A percentile compares a stretch with the other conserved stretches of the same genome.
Evolutionary conservation across 2,113 vertebrate genomes (phyloP).

Genomic region (Apodemus speciosus): DNA sequence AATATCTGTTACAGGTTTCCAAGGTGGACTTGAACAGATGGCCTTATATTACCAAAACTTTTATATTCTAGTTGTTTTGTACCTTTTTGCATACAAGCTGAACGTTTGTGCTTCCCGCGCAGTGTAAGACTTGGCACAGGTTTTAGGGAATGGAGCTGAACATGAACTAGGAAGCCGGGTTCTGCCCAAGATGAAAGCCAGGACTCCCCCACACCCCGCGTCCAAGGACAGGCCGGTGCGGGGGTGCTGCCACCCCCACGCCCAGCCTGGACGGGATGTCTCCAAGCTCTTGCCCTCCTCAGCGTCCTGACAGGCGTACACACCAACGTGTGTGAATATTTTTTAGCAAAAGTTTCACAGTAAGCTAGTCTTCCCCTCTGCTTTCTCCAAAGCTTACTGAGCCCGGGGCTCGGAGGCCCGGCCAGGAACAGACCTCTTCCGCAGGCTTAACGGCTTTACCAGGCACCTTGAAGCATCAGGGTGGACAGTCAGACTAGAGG

Average conservation of each 20-base stretch:
- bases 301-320: conserved; percentile 55
- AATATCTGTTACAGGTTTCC: conserved; percentile 82
- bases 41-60: conserved; percentile 88
- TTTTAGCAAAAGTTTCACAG: conserved; percentile 69
- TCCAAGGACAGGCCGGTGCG: background rate
- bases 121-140: conserved; percentile 83
- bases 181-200: conserved; percentile 25
- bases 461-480: conserved; percentile 44
- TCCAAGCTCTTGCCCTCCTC: conserved; percentile 75
- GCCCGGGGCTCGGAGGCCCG: background rate
- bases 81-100: conserved; percentile 84
- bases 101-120: conserved; percentile 85
- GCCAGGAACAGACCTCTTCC: conserved; percentile 51
- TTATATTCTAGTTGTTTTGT: conserved; percentile 87
- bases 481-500: background rate
- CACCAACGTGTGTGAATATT: conserved; percentile 63
- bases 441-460: background rate
- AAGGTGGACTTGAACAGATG: conserved; percentile 83
- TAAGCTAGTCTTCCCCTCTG: conserved; percentile 77
- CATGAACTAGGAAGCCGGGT: conserved; percentile 41
- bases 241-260: background rate
- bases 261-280: conserved; percentile 4
- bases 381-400: conserved; percentile 72
- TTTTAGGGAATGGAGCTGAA: conserved; percentile 77
- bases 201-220: background rate